Evolutionary conservation across 1,140 invertebrate genomes (phyloP), one percentile per base, ranked within the genome.

Genomic region (Potamilus streckersoni): DNA sequence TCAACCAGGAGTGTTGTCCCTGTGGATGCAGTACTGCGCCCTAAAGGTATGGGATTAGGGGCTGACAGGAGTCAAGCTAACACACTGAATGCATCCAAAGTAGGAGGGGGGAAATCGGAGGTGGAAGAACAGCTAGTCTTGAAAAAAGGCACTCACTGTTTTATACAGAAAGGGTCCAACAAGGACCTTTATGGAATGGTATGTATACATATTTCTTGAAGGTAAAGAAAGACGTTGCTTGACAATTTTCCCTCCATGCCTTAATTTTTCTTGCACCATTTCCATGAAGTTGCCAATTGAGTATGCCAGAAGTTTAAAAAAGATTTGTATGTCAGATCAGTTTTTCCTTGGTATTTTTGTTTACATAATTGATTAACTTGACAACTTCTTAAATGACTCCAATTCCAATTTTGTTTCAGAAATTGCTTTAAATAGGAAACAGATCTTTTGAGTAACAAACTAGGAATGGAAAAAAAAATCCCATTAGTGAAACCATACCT

Each of bases 11-110:
- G 92, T 59, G 90, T 93, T 12, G 84, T 89, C 70, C 87, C 92
- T 64, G 83, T 91, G 76, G 89, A 92, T 82, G 93, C 93, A 49
- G 90, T 92, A 80, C 79, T 95, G 31, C 91, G 97, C 77, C 96
- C 96, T 1, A 96, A 95, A 91, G 97, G 97, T 11, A 92, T 98
- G 87, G 97, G 97, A 0, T 89, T 99, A 57, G 97, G 97, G 6
- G 97, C 96, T 31, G 95, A 89, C 66, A 83, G 81, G 57, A 85
- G 79, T 68, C 76, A 84, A 62, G 70, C 81, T 14, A 71, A 80
- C 63, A 75, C 80, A 55, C 38, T 76, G 15, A 80, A 80, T 56
- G 72, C 74, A 19, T 72, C 76, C 6, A 84, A 84, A 67, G 79
- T 71, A 58, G 73, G 71, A 38, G 67, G 61, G 3, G 23, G 64